Evolutionary conservation across 2,888 invertebrate species (phyloP), one percentile per base, ranked within the genome.

Genomic region (Anthophora plumipes): DNA sequence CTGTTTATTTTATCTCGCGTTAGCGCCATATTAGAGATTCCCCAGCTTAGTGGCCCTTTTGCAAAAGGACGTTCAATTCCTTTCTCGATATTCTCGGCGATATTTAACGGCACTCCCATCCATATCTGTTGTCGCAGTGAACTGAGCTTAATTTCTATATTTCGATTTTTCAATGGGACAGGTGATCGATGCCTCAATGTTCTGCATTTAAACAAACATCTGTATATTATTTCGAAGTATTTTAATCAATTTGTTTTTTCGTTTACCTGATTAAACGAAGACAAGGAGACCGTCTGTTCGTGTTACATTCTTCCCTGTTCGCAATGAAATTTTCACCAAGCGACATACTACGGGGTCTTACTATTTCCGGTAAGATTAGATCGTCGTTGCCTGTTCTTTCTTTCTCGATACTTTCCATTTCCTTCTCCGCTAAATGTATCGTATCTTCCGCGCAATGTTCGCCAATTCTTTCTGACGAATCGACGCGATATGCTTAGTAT

Each of bases 111-210:
- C 41, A 95, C 92, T 7, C 97, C 97, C 3, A 96, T 96, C 97
- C 97, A 97, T 61, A 97, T 94, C 93, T 96, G 96, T 91, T 96
- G 96, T 90, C 96, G 96, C 41, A 97, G 91, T 0, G 96, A 95
- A 79, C 94, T 94, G 8, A 97, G 92, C 91, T 96, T 96, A 9
- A 96, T 95, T 93, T 96, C 96, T 59, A 96, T 94, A 89, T 96
- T 96, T 63, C 87, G 89, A 55, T 63, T 88, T 25, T 83, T 89
- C 22, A 85, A 69, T 37, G 86, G 77, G 31, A 89, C 83, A 0
- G 92, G 91, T 4, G 92, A 91, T 41, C 87, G 86, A 78, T 91
- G 90, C 61, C 87, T 85, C n/a, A 91, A 67, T 43, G 88, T 78
- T 59, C 92, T 92, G 69, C 0, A 20, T 61, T 37, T 6, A 6